A percentile compares a stretch with the other conserved stretches of the same genome.
Evolutionary conservation across 2,797 vertebrate species (phyloP).

Genomic region (Enteromius anoplus): DNA sequence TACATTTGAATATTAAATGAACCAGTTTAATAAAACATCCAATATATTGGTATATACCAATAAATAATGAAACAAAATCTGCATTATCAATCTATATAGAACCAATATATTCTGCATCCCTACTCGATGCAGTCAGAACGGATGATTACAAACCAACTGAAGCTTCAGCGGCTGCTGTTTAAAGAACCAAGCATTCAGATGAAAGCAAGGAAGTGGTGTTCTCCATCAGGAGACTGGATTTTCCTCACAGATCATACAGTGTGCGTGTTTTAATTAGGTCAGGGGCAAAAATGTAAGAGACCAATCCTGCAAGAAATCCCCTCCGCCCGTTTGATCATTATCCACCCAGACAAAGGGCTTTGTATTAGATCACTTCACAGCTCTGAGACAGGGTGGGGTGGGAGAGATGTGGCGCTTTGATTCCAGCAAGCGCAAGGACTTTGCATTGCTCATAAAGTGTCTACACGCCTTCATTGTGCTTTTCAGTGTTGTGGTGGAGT

Average conservation of each 20-base stretch:
- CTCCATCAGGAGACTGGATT: slow-evolving; percentile 27
- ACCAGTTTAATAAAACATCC: background rate
- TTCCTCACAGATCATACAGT: slow-evolving; percentile 14
- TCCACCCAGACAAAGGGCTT: slow-evolving; percentile 33
- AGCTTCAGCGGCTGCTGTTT: background rate
- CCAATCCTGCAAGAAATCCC: slow-evolving; percentile 19
- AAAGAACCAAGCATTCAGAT: background rate
- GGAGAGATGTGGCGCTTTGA: slow-evolving; percentile 38
- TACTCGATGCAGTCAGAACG: background rate
- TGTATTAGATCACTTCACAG: slow-evolving; percentile 38
- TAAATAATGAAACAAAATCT: background rate
- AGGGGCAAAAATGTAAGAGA: slow-evolving; percentile 37
- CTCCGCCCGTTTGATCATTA: slow-evolving; percentile 42
- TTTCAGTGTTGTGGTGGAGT: slow-evolving; percentile 52
- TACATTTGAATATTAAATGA: background rate
- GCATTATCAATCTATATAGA: background rate
- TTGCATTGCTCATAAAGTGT: slow-evolving; percentile 21
- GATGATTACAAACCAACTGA: background rate
- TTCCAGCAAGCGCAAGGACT: slow-evolving; percentile 25
- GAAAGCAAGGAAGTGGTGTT: background rate
- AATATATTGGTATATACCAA: background rate
- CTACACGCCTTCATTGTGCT: slow-evolving; percentile 41
- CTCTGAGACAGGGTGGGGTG: slow-evolving; percentile 30
- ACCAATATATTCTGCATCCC: background rate
- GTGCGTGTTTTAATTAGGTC: slow-evolving; percentile 33